Evolutionary conservation across 2,888 invertebrate species (phyloP).

Genomic region (Sphaerophoria taeniata): DNA sequence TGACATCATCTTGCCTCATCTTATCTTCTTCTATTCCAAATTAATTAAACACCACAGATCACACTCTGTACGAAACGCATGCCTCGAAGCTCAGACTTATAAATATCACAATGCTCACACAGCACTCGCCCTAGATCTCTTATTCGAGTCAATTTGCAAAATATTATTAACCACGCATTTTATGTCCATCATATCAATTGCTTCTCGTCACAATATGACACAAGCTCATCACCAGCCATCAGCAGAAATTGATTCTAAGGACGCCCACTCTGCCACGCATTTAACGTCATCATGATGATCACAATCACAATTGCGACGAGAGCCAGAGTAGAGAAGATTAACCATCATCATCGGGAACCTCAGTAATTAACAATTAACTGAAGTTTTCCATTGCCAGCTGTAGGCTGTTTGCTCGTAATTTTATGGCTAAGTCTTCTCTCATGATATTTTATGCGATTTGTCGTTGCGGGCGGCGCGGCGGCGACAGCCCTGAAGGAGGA

Average conservation of each 20-base stretch:
- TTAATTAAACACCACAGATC: constrained; percentile 51
- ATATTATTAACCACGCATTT: constrained; percentile 57
- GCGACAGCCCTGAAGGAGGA: background rate
- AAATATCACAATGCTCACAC: constrained; percentile 18
- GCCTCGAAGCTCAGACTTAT: constrained; percentile 7
- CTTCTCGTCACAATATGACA: constrained; percentile 66
- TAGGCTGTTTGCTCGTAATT: constrained; percentile 42
- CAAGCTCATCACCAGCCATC: constrained; percentile 51
- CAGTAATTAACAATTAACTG: constrained; percentile 51
- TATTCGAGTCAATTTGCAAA: constrained; percentile 51
- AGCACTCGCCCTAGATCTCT: constrained; percentile 54
- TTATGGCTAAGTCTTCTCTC: constrained; percentile 3
- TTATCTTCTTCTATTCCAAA: constrained; percentile 43
- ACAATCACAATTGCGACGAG: background rate
- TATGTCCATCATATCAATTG: constrained; percentile 52
- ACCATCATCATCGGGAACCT: constrained; percentile 25
- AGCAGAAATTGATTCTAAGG: constrained; percentile 38
- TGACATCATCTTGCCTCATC: constrained; percentile 61
- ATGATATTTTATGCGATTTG: background rate
- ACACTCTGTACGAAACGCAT: no score
- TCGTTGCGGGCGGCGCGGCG: no score
- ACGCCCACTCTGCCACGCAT: constrained; percentile 51
- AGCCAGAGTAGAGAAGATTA: background rate
- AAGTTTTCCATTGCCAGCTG: constrained; percentile 16
- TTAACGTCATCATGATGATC: background rate